Conservation (phyloP, 2,113 vertebrate genomes). For the Nycticebus coucang region DNA sequence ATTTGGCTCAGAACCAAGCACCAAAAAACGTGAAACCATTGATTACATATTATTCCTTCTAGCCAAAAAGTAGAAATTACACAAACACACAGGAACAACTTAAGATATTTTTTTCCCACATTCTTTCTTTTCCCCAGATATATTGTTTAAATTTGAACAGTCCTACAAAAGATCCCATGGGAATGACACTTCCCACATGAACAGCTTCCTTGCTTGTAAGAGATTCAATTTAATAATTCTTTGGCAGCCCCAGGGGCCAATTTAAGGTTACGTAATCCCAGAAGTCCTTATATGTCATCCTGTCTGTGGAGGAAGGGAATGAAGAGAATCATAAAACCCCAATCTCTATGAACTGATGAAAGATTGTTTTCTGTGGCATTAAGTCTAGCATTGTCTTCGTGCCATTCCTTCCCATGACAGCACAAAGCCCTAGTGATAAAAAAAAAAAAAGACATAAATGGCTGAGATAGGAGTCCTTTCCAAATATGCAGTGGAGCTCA, state of each 20-base stretch:
- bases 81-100: constrained; percentile 60
- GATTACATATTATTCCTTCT: constrained; percentile 61
- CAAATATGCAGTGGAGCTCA: neutral
- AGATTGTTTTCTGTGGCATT: neutral
- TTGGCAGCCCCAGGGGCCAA: constrained; percentile 21
- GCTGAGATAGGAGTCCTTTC: neutral
- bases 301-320: neutral
- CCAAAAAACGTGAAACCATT: constrained; percentile 53
- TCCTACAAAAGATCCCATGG: constrained; percentile 61
- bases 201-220: constrained; percentile 46
- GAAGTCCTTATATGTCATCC: neutral
- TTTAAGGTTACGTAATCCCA: constrained; percentile 6
- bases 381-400: neutral
- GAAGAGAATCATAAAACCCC: neutral
- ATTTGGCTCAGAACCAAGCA: constrained; percentile 65
- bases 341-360: neutral
- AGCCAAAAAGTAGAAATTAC: constrained; percentile 55
- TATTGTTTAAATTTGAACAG: constrained; percentile 70
- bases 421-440: neutral
- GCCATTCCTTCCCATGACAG: neutral
- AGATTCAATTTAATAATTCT: constrained; percentile 48
- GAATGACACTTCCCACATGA: constrained; percentile 67
- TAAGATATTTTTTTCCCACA: constrained; percentile 73
- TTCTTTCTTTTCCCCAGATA: constrained; percentile 69
- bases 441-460: neutral